Base-by-base conservation (phyloP, 2,888 invertebrate genomes). In the Frankliniella fusca region DNA sequence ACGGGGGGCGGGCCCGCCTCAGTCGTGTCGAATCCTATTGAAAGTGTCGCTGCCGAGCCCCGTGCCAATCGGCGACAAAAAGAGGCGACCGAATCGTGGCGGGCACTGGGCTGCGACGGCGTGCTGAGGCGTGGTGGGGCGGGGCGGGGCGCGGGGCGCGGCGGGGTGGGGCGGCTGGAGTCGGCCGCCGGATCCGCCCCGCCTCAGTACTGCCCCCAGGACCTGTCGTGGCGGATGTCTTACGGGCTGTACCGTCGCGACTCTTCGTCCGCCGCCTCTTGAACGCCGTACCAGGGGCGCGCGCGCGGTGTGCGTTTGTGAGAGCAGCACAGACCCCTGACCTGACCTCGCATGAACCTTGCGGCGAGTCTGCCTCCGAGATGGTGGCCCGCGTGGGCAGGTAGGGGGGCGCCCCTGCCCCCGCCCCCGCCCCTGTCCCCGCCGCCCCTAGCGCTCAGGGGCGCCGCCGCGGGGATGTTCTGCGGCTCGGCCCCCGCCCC, bases 401-500 rank as follows among this genome's bases (percentile, higher is more conserved):
- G 38, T 61, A 61, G 61, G 61, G 61, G 10, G 61, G 20, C 38
- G 38, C 61, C 84, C 84, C 84, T 84, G 86, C 87, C 87, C n/a
- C n/a, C n/a, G n/a, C n/a, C n/a, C n/a, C n/a, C n/a, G n/a, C n/a
- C n/a, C 87, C 87, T 88, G 87, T 87, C 88, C 86, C 86, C 84
- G 84, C 83, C 82, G 84, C 83, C 85, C 54, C 54, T 20, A 0
- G 54, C 54, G 15, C 18, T 15, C 54, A 20, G 54, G 12, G 18
- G 20, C 54, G 18, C 54, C 54, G 54, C 5, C 54, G 54, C 18
- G 15, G 20, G 54, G 15, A 54, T 54, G 54, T 54, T 20, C 54
- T 54, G 54, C 54, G 54, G 18, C 54, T 5, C 54, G 18, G 20
- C 54, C 54, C 54, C 54, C 18, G 38, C 3, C 38, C 38, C 38